Evolutionary conservation across 2,113 vertebrate species (phyloP), one percentile per base, ranked within the genome.

Genomic region (Podocnemis expansa): DNA sequence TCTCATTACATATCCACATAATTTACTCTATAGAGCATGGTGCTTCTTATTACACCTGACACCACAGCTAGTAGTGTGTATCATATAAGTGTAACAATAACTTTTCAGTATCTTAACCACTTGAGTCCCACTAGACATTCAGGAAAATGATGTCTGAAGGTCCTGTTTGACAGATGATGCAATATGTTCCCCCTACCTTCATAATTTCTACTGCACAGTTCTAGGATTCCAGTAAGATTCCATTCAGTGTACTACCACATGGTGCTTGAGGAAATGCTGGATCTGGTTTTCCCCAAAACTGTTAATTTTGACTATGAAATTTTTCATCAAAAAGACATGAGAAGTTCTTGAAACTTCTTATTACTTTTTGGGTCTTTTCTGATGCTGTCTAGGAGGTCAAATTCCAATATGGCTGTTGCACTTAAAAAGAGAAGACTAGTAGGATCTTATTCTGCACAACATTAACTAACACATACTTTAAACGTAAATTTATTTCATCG

Each of bases 331-430:
- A 34, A 78, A 2, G 31, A 10, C 83, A 55, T 38, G 4, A 0
- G 31, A 10, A 1, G 0, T 13, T 67, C 60, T 67, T n/a, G 34
- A 67, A 67, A 67, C 17, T n/a, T n/a, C 34, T 19, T 17, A n/a
- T 67, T 67, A n/a, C 16, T 5, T 67, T 34, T 1, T 73, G 55
- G 76, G 16, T 38, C 52, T n/a, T 55, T 22, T 10, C 0, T 0
- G 13, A 70, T 5, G 70, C 17, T 1, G 2, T 5, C 0, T n/a
- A 67, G 17, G 31, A 67, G 34, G 16, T 67, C 34, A n/a, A 16
- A 8, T n/a, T 31, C 14, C 17, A 31, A 67, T n/a, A 13, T 52
- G 51, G 51, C 51, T n/a, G n/a, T n/a, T n/a, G n/a, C n/a, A n/a
- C n/a, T n/a, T n/a, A n/a, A n/a, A n/a, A n/a, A n/a, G n/a, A n/a